Conservation (phyloP, 2,797 vertebrate genomes). For the Sphenopsis melanotis region DNA sequence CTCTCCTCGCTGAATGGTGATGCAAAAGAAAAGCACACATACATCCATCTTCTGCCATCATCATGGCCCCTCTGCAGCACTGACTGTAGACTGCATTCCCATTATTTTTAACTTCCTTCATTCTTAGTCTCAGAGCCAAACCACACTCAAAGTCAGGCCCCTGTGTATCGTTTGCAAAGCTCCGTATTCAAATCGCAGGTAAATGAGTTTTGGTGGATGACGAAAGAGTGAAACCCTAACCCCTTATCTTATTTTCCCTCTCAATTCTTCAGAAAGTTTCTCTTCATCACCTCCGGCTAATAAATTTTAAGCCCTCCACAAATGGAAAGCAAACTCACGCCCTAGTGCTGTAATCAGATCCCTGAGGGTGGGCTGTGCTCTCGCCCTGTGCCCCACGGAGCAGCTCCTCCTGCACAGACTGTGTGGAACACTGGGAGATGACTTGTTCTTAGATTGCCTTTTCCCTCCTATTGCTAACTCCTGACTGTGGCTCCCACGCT, state of each 20-base stretch:
- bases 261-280: slow-evolving; percentile 32
- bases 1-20: not conserved
- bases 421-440: not conserved
- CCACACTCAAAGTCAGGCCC: not conserved
- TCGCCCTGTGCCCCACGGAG: not conserved
- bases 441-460: not conserved
- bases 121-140: not conserved
- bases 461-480: slow-evolving; percentile 5
- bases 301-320: slow-evolving; percentile 17
- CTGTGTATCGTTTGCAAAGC: not conserved
- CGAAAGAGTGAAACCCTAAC: not conserved
- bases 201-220: not conserved
- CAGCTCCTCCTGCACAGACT: not conserved
- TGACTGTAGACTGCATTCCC: not conserved
- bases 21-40: not conserved
- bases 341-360: not conserved
- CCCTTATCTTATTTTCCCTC: not conserved
- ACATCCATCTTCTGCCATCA: not conserved
- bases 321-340: not conserved
- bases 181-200: not conserved
- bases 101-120: not conserved
- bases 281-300: slow-evolving; percentile 19
- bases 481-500: slow-evolving; percentile 2
- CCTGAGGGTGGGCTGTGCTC: not conserved
- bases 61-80: not conserved